phyloP scores from a whole-genome alignment of 1,140 invertebrate genomes.

The Acromyrmex charruanus region DNA sequence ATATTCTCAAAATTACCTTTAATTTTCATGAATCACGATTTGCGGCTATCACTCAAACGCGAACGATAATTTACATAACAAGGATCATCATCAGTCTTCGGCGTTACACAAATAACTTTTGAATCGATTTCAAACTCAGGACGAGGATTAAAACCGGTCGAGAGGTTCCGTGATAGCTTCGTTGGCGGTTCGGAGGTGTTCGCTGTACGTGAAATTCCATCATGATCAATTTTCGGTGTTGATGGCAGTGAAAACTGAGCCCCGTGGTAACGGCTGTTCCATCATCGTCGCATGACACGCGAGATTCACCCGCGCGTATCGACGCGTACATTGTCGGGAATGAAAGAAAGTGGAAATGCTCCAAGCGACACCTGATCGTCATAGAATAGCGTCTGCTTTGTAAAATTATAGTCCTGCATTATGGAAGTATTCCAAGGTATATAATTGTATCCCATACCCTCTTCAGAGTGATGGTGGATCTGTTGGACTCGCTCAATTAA shows the following conservation, averaged over 20 bases:
- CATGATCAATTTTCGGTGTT: conserved; percentile 51
- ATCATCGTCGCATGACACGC: conserved; percentile 23
- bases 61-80: not conserved
- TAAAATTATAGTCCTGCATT: not conserved
- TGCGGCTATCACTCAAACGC: not conserved
- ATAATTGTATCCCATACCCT: not conserved
- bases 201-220: conserved; percentile 4
- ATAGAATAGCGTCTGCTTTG: not conserved
- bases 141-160: not conserved
- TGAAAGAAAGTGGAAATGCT: conserved; percentile 22
- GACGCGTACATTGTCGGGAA: not conserved
- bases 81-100: not conserved
- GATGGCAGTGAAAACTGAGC: conserved; percentile 29
- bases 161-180: not conserved
- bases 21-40: not conserved
- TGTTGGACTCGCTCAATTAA: too few relatives aligned
- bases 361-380: not conserved
- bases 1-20: not conserved
- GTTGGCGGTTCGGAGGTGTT: not conserved
- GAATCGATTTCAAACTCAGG: not conserved
- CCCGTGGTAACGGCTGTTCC: not conserved
- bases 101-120: not conserved
- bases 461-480: too few relatives aligned
- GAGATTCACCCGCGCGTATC: conserved; percentile 13
- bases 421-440: not conserved